Conservation (phyloP, 2,113 vertebrate genomes). For the Elgaria multicarinata region DNA sequence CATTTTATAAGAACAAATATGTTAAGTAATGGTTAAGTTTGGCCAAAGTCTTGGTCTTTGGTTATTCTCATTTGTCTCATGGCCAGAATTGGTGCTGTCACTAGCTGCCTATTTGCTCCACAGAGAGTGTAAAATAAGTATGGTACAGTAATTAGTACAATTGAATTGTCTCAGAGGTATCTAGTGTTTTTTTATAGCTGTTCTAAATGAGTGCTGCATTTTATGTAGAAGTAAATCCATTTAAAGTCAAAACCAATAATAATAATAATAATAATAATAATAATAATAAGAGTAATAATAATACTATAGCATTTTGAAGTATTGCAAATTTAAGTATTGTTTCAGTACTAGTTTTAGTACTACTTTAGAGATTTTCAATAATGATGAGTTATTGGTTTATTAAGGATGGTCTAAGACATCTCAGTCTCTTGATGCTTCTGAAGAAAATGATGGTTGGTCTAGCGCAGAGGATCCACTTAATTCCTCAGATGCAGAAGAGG, state of each 20-base stretch:
- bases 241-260: background rate
- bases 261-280: too few relatives aligned
- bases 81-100: background rate
- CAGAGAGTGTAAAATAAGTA: background rate
- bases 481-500: conserved; percentile 93
- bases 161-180: background rate
- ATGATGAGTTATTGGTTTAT: conserved; percentile 22
- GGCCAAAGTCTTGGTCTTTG: background rate
- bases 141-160: background rate
- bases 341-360: background rate
- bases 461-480: conserved; percentile 92
- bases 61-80: background rate
- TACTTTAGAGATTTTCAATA: background rate
- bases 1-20: background rate
- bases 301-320: background rate
- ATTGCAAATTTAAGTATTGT: background rate
- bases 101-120: rapidly evolving
- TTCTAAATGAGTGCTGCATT: background rate
- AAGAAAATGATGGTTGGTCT: conserved; percentile 93
- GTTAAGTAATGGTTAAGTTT: background rate
- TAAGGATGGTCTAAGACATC: conserved; percentile 91
- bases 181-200: background rate
- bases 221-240: background rate
- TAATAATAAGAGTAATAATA: too few relatives aligned
- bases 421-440: conserved; percentile 87